Base-by-base conservation (phyloP, 1,140 invertebrate genomes). In the Drosophila sechellia region DNA sequence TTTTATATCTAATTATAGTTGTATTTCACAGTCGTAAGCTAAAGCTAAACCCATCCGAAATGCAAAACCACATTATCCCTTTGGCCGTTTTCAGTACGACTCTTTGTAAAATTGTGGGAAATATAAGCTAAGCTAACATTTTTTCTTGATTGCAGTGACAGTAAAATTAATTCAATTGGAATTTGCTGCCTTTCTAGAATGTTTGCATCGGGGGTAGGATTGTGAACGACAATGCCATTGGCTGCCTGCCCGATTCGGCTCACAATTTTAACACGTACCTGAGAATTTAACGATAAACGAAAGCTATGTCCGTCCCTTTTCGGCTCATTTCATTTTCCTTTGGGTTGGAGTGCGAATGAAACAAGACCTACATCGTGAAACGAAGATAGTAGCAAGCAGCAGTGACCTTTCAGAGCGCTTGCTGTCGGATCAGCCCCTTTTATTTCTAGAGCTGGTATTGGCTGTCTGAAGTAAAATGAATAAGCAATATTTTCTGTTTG, bases 401-500 rank as follows among this genome's bases (percentile, higher is more conserved):
- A 66, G 52, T 57, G 15, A 61, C 40, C 50, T 40, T 61, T 42
- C 54, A 17, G 17, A 56, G 61, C 42, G 55, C 49, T 59, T n/a
- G 53, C 49, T 61, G 55, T 57, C 63, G 64, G 76, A 45, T 75
- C 79, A 79, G 64, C 64, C 46, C 56, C 46, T 52, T 59, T 45
- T 35, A 45, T 39, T 78, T 66, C 42, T 57, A 46, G 35, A 34
- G 34, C 75, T 89, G 25, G 48, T 35, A 87, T 87, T 87, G 83
- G 83, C 54, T 65, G 48, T 40, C 54, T 49, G 27, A 58, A 49
- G 71, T 56, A 70, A 64, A 87, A 84, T 89, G 83, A 87, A 84
- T 79, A 87, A 63, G 83, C 84, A 87, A 89, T 89, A 87, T 87
- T 89, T 87, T 71, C 64, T 87, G 84, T 87, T 89, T 87, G 79